Evolutionary conservation across 2,113 vertebrate genomes (phyloP).

Genomic region (Ceyx melanurus): DNA sequence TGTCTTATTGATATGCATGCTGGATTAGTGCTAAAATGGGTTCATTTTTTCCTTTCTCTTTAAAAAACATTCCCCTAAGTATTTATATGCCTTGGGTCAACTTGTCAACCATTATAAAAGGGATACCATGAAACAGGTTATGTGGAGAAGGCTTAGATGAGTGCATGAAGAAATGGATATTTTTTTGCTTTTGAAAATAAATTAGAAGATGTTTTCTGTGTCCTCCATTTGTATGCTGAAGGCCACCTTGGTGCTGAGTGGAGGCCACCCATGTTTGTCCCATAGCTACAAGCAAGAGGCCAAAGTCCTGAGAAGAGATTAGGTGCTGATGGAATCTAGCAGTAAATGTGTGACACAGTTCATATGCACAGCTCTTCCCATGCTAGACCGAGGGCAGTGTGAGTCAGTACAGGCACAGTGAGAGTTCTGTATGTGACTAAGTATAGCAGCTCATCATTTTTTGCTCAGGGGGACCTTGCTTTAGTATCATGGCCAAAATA

Average conservation of each 20-base stretch:
- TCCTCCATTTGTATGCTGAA: background rate
- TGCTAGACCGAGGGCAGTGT: background rate
- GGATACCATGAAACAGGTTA: conserved; percentile 27
- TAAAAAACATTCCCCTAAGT: background rate
- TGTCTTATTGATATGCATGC: conserved; percentile 48
- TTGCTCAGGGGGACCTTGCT: background rate
- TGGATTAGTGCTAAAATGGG: background rate
- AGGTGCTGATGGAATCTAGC: background rate
- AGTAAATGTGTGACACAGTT: background rate
- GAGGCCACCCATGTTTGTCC: background rate
- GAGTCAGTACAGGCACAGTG: background rate
- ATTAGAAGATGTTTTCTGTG: background rate
- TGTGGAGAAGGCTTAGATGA: conserved; percentile 6
- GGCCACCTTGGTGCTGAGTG: background rate
- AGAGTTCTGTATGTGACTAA: background rate
- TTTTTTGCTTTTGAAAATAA: background rate
- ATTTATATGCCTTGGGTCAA: conserved; percentile 38
- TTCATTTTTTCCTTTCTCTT: background rate
- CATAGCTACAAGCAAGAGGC: background rate
- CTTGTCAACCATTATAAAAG: conserved; percentile 44
- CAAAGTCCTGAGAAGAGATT: background rate
- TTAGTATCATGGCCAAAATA: background rate
- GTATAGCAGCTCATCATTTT: background rate
- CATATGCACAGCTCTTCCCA: background rate
- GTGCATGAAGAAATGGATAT: background rate